Conservation (phyloP, 2,888 invertebrate species). For the Leucophenga montana region DNA sequence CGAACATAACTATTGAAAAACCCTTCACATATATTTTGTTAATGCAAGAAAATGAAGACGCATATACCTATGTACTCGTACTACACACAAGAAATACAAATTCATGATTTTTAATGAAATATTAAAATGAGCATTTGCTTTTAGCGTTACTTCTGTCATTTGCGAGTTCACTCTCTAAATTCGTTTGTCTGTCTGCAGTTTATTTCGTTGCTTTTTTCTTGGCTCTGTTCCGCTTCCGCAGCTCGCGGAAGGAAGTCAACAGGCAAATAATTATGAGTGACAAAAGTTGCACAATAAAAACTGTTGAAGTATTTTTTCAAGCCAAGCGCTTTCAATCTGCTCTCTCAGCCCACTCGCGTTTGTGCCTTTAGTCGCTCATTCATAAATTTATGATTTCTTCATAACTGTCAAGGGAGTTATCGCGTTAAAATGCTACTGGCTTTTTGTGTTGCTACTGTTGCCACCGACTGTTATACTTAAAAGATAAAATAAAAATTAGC, state of each 20-base stretch:
- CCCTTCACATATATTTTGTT: too few species aligned
- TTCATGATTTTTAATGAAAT: slow-evolving; percentile 57
- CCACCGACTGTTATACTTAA: slow-evolving; percentile 33
- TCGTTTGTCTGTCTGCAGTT: slow-evolving; percentile 45
- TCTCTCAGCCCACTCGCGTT: slow-evolving; percentile 62
- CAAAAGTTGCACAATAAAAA: slow-evolving; percentile 61
- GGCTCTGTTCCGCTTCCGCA: slow-evolving; percentile 57
- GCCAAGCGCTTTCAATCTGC: slow-evolving; percentile 11
- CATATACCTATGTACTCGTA: too few species aligned
- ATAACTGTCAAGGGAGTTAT: slow-evolving; percentile 64
- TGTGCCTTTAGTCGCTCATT: slow-evolving; percentile 42
- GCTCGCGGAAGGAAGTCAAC: slow-evolving; percentile 32
- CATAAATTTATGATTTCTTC: slow-evolving; percentile 63
- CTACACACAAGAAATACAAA: slow-evolving; percentile 43
- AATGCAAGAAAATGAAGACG: neutral
- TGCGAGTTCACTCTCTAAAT: neutral
- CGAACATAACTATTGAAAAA: too few species aligned
- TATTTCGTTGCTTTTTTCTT: slow-evolving; percentile 32
- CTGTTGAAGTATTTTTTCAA: slow-evolving; percentile 50
- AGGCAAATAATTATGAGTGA: slow-evolving; percentile 65
- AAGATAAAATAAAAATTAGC: slow-evolving; percentile 63
- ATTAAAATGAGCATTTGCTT: slow-evolving; percentile 46
- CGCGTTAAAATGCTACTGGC: slow-evolving; percentile 27
- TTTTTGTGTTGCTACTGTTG: slow-evolving; percentile 37
- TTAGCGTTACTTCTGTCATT: slow-evolving; percentile 6